A percentile compares a stretch with the other conserved stretches of the same genome.
Evolutionary conservation across 2,113 vertebrate genomes (phyloP).

Genomic region (Smithornis capensis): DNA sequence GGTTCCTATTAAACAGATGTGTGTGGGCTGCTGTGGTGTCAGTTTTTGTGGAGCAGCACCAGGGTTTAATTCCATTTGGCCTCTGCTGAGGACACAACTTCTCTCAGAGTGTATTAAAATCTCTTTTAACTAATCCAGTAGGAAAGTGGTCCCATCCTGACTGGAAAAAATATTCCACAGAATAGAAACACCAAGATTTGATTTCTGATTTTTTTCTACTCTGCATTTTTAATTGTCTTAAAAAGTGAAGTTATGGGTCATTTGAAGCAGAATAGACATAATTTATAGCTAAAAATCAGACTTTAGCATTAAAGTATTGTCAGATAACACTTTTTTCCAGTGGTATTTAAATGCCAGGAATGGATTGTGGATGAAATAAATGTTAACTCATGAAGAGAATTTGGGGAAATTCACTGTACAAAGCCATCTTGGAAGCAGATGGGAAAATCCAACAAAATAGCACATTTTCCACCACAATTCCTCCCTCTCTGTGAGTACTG

Average conservation of each 20-base stretch:
- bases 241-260: neutral
- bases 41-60: neutral
- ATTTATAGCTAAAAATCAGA: neutral
- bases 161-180: neutral
- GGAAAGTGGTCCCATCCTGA: neutral
- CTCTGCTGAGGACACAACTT: neutral
- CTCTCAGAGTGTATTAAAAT: neutral
- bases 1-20: neutral
- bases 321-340: neutral
- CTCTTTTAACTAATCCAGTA: neutral
- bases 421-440: neutral
- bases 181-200: neutral
- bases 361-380: neutral
- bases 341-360: neutral
- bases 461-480: fast-evolving
- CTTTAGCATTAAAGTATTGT: neutral
- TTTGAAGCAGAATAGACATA: neutral
- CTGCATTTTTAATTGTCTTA: neutral
- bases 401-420: neutral
- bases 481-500: neutral
- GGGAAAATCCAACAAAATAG: neutral
- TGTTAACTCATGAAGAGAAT: neutral
- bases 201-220: neutral
- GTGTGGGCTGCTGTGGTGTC: conserved; percentile 3
- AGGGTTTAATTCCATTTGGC: neutral